phyloP scores from a whole-genome alignment of 2,797 vertebrate genomes.

The Hippoglossus hippoglossus region DNA sequence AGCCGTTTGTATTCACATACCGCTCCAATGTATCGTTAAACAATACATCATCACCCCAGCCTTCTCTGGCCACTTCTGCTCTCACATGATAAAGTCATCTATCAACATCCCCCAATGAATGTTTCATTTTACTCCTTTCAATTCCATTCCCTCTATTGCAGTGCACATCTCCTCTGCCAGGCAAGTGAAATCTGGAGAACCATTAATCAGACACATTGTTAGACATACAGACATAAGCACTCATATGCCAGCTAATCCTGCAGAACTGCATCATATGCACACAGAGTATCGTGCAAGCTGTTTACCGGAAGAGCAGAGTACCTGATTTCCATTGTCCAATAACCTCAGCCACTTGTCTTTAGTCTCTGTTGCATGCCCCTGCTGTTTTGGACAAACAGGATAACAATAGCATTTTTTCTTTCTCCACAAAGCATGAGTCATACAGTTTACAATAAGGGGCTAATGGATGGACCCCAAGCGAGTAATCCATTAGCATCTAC shows the following conservation, averaged over 20 bases:
- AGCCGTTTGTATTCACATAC: slow-evolving; percentile 76
- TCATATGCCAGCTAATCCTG: slow-evolving; percentile 56
- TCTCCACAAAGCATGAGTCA: slow-evolving; percentile 50
- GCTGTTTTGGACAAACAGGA: slow-evolving; percentile 51
- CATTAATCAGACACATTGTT: slow-evolving; percentile 69
- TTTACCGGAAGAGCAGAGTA: slow-evolving; percentile 30
- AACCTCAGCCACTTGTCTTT: slow-evolving; percentile 9
- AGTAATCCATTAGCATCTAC: slow-evolving; percentile 67
- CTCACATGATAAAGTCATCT: slow-evolving; percentile 78
- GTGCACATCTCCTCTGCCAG: slow-evolving; percentile 52
- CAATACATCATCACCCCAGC: slow-evolving; percentile 80
- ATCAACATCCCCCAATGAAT: slow-evolving; percentile 75
- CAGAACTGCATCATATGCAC: slow-evolving; percentile 29
- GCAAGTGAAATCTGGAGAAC: slow-evolving; percentile 52
- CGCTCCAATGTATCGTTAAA: slow-evolving; percentile 75
- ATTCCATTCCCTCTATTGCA: slow-evolving; percentile 65
- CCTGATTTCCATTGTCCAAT: slow-evolving; percentile 27
- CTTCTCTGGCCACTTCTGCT: slow-evolving; percentile 74
- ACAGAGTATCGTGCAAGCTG: slow-evolving; percentile 40
- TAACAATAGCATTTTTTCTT: slow-evolving; percentile 48
- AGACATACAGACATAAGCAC: slow-evolving; percentile 50
- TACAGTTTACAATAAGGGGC: slow-evolving; percentile 52
- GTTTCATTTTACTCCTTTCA: slow-evolving; percentile 75
- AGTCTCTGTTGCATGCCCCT: slow-evolving; percentile 7
- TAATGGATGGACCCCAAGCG: slow-evolving; percentile 72